These are phyloP conservation scores for Ochlodes sylvanus DNA, from an alignment of 2,888 invertebrate genomes.

Conservation along the genomic window DNA sequence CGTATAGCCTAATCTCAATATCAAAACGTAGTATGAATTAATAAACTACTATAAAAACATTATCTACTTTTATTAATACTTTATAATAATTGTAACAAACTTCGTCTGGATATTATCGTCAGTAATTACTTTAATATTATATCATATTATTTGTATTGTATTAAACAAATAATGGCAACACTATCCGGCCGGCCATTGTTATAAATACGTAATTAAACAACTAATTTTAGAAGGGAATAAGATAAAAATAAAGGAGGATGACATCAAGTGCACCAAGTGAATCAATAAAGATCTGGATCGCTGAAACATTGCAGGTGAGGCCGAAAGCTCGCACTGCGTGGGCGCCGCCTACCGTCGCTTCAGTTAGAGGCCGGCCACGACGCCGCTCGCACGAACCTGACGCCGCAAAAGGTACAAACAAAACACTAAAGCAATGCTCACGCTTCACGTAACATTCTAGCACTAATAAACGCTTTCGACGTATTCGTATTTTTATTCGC, in stretches of 20 bases:
- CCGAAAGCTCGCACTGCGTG: constrained; percentile 59
- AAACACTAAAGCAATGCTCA: constrained; percentile 49
- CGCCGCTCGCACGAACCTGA: constrained; percentile 82
- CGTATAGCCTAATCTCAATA: no score
- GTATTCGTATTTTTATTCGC: constrained; percentile 58
- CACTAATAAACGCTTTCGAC: constrained; percentile 77
- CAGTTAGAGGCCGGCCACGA: constrained; percentile 80
- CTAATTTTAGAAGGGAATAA: neutral
- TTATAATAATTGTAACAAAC: neutral
- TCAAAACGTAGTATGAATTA: no score
- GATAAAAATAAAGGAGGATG: constrained; percentile 23
- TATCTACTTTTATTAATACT: neutral
- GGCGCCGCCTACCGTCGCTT: constrained; percentile 59
- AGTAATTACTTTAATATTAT: no score
- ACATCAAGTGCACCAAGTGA: constrained; percentile 40
- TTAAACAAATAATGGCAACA: neutral
- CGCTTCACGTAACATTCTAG: constrained; percentile 71
- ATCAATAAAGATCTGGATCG: constrained; percentile 47
- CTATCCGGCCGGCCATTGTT: neutral
- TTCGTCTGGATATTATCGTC: neutral
- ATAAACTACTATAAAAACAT: neutral
- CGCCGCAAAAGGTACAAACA: constrained; percentile 80
- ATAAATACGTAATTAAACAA: neutral
- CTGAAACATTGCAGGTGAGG: constrained; percentile 76
- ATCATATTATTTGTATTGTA: no score